These are phyloP conservation scores for Microplitis mediator DNA, from an alignment of 1,140 invertebrate species.

Conservation along the genomic window DNA sequence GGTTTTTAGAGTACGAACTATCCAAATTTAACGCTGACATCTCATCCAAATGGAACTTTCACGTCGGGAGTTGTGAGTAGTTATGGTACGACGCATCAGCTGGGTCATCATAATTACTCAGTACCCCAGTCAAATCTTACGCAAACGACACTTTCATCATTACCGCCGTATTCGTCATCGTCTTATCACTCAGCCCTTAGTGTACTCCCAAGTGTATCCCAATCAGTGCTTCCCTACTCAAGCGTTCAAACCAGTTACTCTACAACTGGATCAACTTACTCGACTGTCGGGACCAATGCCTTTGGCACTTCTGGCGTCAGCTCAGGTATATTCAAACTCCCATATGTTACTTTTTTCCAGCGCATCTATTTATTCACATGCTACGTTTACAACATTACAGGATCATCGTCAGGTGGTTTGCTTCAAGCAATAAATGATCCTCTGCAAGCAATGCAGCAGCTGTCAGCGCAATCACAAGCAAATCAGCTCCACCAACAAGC, in stretches of 20 bases:
- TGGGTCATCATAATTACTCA: constrained; percentile 54
- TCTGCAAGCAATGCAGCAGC: constrained; percentile 59
- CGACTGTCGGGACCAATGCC: constrained; percentile 58
- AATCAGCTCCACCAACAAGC: constrained; percentile 60
- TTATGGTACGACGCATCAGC: constrained; percentile 41
- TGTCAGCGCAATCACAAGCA: constrained; percentile 58
- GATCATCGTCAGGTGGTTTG: constrained; percentile 51
- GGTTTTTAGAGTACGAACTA: constrained; percentile 51
- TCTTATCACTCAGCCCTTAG: constrained; percentile 54
- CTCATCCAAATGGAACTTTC: constrained; percentile 55
- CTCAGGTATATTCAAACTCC: constrained; percentile 42
- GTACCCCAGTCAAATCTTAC: constrained; percentile 49
- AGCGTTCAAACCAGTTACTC: constrained; percentile 52
- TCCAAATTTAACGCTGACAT: constrained; percentile 54
- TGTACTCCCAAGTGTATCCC: constrained; percentile 47
- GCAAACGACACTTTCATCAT: constrained; percentile 49
- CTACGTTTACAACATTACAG: too few relatives aligned
- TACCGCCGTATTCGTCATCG: constrained; percentile 52
- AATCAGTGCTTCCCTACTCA: constrained; percentile 54
- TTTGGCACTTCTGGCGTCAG: constrained; percentile 53
- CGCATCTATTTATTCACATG: too few relatives aligned
- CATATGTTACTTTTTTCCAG: too few relatives aligned
- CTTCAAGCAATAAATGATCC: constrained; percentile 58
- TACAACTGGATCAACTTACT: constrained; percentile 53
- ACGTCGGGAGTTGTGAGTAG: constrained; percentile 47